Conservation (phyloP, 2,888 invertebrate genomes). For the Luperina nickerlii region DNA sequence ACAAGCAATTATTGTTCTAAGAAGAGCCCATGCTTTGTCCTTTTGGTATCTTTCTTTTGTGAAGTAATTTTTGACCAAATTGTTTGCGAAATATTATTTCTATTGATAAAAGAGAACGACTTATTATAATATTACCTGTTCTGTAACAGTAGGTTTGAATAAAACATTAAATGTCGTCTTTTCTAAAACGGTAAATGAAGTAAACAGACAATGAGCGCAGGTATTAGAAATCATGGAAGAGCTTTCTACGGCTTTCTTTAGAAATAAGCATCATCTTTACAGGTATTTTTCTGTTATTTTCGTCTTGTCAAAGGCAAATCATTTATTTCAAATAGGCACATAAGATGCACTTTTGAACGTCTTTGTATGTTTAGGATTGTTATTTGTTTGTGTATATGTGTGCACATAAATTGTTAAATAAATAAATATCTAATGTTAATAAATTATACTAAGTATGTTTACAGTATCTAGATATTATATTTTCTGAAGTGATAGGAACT, state of each 20-base stretch:
- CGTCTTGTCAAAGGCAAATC: too few relatives aligned
- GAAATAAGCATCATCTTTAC: not conserved
- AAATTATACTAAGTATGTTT: not conserved
- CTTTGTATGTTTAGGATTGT: not conserved
- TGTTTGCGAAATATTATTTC: not conserved
- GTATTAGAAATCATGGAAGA: not conserved
- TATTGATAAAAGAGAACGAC: not conserved
- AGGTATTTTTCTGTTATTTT: too few relatives aligned
- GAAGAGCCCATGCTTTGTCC: not conserved
- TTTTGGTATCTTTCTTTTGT: not conserved
- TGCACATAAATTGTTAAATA: not conserved
- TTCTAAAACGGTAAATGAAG: not conserved
- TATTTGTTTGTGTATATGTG: not conserved
- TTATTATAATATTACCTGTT: not conserved
- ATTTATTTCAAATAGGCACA: too few relatives aligned
- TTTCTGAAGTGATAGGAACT: not conserved
- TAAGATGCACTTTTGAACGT: too few relatives aligned
- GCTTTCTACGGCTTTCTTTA: not conserved
- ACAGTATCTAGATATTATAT: not conserved
- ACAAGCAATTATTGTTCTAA: not conserved
- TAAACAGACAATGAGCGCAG: not conserved
- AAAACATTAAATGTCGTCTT: not conserved
- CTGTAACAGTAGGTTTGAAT: too few relatives aligned
- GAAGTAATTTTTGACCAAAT: too few relatives aligned
- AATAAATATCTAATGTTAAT: not conserved